These are phyloP conservation scores for Tachycineta bicolor DNA, from an alignment of 2,113 vertebrate species.

Conservation along the genomic window DNA sequence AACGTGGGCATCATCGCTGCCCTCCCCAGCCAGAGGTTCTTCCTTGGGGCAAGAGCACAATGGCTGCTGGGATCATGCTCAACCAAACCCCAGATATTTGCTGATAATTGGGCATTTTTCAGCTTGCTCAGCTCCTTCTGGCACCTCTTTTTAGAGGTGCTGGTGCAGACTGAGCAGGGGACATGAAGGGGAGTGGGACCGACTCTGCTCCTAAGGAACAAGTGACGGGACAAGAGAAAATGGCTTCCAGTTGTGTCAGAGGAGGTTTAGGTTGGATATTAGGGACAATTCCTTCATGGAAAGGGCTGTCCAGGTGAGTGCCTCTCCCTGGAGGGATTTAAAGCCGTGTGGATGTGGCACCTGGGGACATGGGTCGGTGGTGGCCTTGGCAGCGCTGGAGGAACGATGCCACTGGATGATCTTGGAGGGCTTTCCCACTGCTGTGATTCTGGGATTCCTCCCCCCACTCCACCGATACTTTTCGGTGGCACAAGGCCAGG, in stretches of 20 bases:
- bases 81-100: fast-evolving
- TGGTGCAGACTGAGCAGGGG: too few species aligned
- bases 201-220: neutral
- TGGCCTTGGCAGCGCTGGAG: neutral
- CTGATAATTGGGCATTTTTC: fast-evolving
- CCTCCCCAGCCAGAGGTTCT: neutral
- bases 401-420: fast-evolving
- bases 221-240: neutral
- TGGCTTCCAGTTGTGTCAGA: neutral
- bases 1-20: neutral
- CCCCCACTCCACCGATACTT: fast-evolving
- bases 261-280: neutral
- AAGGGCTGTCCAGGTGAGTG: neutral
- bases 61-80: too few species aligned
- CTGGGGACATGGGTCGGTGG: fast-evolving
- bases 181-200: neutral
- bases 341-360: fast-evolving
- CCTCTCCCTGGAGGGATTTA: too few species aligned
- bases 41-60: fast-evolving
- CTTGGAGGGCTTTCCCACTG: fast-evolving
- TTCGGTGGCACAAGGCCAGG: fast-evolving
- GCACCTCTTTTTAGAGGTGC: neutral
- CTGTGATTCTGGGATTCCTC: neutral
- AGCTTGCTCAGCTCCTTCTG: neutral
- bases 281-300: neutral